Evolutionary conservation across 2,797 vertebrate genomes (phyloP).

Genomic region (Staurois parvus): DNA sequence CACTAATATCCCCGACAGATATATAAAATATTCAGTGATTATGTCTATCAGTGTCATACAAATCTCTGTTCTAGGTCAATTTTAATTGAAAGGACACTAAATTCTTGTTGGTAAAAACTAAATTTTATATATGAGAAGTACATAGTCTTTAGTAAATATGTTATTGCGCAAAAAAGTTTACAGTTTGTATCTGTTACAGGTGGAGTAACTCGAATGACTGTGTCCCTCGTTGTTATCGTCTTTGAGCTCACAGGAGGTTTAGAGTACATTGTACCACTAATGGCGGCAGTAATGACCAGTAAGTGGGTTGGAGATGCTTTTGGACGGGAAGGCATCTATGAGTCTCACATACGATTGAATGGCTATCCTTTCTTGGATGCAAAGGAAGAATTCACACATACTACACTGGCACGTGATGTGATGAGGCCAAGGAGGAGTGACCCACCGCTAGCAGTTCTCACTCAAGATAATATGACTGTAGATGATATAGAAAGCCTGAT

Average conservation of each 20-base stretch:
- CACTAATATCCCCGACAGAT: too few species aligned
- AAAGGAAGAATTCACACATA: slow-evolving; percentile 98
- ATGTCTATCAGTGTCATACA: too few species aligned
- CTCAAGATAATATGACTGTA: slow-evolving; percentile 96
- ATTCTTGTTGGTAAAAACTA: too few species aligned
- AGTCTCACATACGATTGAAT: slow-evolving; percentile 96
- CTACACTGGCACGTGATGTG: slow-evolving; percentile 93
- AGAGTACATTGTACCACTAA: slow-evolving; percentile 98
- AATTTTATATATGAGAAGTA: too few species aligned
- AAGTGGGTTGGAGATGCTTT: slow-evolving; percentile 99
- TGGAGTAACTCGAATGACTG: slow-evolving; percentile 98
- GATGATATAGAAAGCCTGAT: slow-evolving; percentile 93
- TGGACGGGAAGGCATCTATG: slow-evolving; percentile 97
- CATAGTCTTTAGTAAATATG: not conserved
- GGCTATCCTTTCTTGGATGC: slow-evolving; percentile 98
- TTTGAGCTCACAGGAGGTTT: slow-evolving; percentile 97
- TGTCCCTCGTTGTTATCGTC: slow-evolving; percentile 97
- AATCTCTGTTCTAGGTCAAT: too few species aligned
- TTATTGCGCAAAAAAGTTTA: too few species aligned
- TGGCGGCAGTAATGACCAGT: slow-evolving; percentile 99
- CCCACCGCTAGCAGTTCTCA: slow-evolving; percentile 91
- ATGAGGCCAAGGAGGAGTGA: slow-evolving; percentile 93
- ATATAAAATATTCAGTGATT: too few species aligned
- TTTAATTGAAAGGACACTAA: too few species aligned
- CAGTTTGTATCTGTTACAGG: slow-evolving; percentile 73